phyloP scores from a whole-genome alignment of 2,888 invertebrate genomes.

The Trileptium ribeirensis region DNA sequence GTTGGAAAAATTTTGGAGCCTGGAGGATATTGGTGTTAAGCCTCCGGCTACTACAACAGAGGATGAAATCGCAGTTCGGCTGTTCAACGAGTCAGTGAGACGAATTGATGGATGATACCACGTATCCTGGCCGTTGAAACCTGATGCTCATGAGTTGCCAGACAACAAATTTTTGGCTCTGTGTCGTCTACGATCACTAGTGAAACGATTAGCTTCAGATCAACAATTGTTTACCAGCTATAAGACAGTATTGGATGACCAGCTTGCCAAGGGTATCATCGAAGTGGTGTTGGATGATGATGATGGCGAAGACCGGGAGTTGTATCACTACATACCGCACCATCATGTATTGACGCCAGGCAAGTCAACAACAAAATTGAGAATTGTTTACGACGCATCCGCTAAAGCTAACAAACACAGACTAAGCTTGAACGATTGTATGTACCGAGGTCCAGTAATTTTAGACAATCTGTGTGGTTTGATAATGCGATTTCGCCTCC shows the following conservation, averaged over 20 bases:
- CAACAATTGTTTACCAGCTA: conserved; percentile 20
- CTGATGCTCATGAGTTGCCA: background rate
- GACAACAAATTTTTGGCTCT: background rate
- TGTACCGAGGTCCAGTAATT: conserved; percentile 31
- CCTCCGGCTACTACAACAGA: background rate
- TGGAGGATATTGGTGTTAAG: background rate
- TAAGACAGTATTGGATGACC: conserved; percentile 17
- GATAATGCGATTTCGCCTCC: conserved; percentile 30
- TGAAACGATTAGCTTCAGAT: background rate
- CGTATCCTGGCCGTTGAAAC: background rate
- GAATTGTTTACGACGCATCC: conserved; percentile 40
- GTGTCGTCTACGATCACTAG: background rate
- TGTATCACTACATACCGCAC: conserved; percentile 32
- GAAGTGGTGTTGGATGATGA: conserved; percentile 14
- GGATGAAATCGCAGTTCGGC: background rate
- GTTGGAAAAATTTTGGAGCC: background rate
- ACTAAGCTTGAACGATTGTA: conserved; percentile 31
- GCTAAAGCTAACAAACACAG: conserved; percentile 21
- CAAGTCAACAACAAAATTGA: conserved; percentile 34
- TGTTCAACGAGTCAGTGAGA: background rate
- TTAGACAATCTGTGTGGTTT: conserved; percentile 25
- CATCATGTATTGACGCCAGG: conserved; percentile 30
- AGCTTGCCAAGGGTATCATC: conserved; percentile 22
- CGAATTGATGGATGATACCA: background rate
- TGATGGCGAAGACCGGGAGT: background rate